Evolutionary conservation across 1,140 invertebrate species (phyloP), one percentile per base, ranked within the genome.

Genomic region (Lamellibrachia luymesi): DNA sequence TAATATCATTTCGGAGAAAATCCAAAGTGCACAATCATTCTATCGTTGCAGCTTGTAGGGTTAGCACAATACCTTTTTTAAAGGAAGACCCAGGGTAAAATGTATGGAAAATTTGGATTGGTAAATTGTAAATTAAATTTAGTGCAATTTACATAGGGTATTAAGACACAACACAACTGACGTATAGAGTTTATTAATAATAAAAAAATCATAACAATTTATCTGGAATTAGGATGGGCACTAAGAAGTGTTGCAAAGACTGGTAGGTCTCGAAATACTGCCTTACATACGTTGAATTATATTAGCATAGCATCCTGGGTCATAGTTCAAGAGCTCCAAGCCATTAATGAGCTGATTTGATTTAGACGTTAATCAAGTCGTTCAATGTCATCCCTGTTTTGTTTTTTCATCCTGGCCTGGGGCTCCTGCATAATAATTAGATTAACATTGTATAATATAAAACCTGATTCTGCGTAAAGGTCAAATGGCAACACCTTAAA

Each of bases 1-100:
- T 80, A 80, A 80, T 80, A 80, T 80, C 64, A 80, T 80, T 80
- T 80, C 64, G 13, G 64, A 80, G 64, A 80, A 80, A 80, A 80
- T 80, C 64, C 17, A 22, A 80, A 80, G 64, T 80, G 64, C 64
- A 2, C 7, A 80, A 80, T 22, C 17, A 22, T 80, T 10, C 64
- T 38, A 38, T 80, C 64, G 4, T 80, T 22, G 25, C 13, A 17
- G 64, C 6, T 38, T 38, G 38, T 38, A 38, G 38, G 38, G 38
- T 38, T 4, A 80, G 64, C 25, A 22, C 64, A 80, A 80, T 10
- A 80, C 25, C 64, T 17, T 17, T 22, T 22, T 80, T 22, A 10
- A 8, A 22, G 13, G 13, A 22, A 10, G 13, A 22, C 5, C 64
- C 17, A 22, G 2, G 64, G 7, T 22, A 80, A 8, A 8, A 80